Evolutionary conservation across 1,140 invertebrate genomes (phyloP), one percentile per base, ranked within the genome.

Genomic region (Manduca sexta): DNA sequence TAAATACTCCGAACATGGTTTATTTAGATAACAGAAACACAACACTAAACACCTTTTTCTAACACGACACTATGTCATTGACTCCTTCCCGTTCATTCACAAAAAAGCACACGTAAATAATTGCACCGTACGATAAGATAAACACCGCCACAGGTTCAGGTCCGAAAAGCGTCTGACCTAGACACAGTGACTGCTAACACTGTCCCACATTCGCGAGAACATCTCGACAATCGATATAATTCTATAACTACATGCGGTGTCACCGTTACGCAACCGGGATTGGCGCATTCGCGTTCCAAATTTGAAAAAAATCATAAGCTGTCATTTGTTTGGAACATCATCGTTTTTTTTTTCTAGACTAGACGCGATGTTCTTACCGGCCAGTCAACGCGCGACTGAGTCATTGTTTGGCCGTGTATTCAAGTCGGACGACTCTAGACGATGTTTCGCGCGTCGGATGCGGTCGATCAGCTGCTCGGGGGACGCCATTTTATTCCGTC

Each of bases 1-100:
- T 84, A 40, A 85, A 68, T 8, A 86, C 82, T 16, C 84, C 82
- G 49, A 86, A 76, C 83, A 86, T n/a, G n/a, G n/a, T 86, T 33
- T 49, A 65, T 17, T 15, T 34, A 7, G 11, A 34, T 12, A 3
- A n/a, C n/a, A n/a, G n/a, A 53, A 38, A 38, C 39, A 65, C n/a
- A 47, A 51, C 17, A 55, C 33, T n/a, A n/a, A 45, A 40, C n/a
- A n/a, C 12, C 16, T n/a, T 52, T 52, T 66, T 42, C 43, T 15
- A 51, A 57, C 45, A 56, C 30, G 15, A 34, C 30, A 14, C 8
- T 7, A 37, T 54, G 49, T 57, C 58, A 60, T 62, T 52, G 54
- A 60, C 56, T 54, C 56, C 43, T 45, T 45, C 13, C 12, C 41
- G 26, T 43, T 43, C 41, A 43, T 31, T 30, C 3, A 29, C 12